These are phyloP conservation scores for Andrena minutula DNA, from an alignment of 2,888 invertebrate species.

Conservation along the genomic window DNA sequence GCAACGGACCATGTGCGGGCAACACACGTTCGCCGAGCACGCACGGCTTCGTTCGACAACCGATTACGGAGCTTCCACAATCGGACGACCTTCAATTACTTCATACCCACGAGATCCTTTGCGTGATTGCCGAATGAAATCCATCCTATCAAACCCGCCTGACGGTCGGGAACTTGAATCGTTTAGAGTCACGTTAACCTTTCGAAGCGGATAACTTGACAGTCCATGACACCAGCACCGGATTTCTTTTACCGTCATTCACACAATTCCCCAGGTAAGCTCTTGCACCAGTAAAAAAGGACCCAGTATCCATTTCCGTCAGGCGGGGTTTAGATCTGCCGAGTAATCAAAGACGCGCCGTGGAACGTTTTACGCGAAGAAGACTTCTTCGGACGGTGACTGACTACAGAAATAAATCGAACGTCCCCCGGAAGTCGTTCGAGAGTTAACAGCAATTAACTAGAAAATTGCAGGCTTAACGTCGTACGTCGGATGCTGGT, in stretches of 20 bases:
- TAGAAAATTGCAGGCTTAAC: constrained; percentile 14
- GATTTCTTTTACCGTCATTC: no score
- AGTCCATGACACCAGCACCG: no score
- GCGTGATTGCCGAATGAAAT: constrained; percentile 13
- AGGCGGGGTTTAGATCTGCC: no score
- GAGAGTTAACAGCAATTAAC: not conserved
- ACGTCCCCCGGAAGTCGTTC: not conserved
- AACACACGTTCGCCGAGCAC: constrained; percentile 15
- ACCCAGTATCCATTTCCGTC: no score
- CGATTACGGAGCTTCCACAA: constrained; percentile 10
- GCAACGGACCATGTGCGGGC: constrained; percentile 24
- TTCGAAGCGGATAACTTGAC: not conserved
- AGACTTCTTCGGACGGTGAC: no score
- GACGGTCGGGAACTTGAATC: not conserved
- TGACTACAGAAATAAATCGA: not conserved
- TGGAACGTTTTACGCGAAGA: not conserved
- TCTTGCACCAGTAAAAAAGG: no score
- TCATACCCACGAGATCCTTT: constrained; percentile 10
- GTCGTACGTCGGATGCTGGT: not conserved
- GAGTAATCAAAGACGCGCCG: not conserved
- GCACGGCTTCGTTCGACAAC: constrained; percentile 41
- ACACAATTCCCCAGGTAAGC: no score
- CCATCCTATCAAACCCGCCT: not conserved
- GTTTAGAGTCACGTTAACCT: not conserved
- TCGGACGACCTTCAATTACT: constrained; percentile 37